A percentile compares a stretch with the other conserved stretches of the same genome.
Evolutionary conservation across 35 echinoderm and acorn worm genomes (phyloP).

Genomic region (Anneissia japonica): DNA sequence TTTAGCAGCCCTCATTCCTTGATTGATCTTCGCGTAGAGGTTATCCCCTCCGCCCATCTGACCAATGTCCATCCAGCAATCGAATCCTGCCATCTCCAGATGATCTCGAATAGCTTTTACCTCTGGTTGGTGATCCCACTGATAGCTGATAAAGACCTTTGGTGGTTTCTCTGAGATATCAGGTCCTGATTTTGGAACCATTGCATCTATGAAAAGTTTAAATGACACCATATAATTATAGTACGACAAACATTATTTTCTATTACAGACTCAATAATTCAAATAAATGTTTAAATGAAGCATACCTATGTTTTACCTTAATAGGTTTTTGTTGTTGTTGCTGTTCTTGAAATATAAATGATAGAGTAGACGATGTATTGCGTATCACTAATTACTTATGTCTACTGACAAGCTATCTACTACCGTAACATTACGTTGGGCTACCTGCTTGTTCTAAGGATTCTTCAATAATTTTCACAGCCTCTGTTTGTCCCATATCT

Average conservation of each 20-base stretch:
- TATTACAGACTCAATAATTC: too few relatives aligned
- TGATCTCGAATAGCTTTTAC: conserved; percentile 77
- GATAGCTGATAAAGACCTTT: conserved; percentile 84
- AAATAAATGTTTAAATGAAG: too few relatives aligned
- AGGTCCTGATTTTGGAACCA: conserved; percentile 49
- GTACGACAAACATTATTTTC: too few relatives aligned
- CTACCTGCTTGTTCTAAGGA: conserved; percentile 76
- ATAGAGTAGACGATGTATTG: too few relatives aligned
- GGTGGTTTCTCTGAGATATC: conserved; percentile 53
- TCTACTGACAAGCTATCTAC: too few relatives aligned
- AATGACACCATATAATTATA: too few relatives aligned
- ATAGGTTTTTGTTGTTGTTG: too few relatives aligned
- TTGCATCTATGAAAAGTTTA: conserved; percentile 33
- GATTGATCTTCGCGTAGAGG: conserved; percentile 74
- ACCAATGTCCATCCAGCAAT: conserved; percentile 97
- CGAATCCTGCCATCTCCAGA: conserved; percentile 82
- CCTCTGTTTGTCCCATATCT: conserved; percentile 89
- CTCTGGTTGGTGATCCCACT: conserved; percentile 72
- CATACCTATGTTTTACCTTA: too few relatives aligned
- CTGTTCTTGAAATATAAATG: too few relatives aligned
- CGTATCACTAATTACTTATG: too few relatives aligned
- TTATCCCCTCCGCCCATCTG: conserved; percentile 98
- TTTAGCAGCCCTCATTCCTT: conserved; percentile 89
- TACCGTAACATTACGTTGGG: too few relatives aligned
- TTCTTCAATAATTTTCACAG: conserved; percentile 67